A percentile compares a stretch with the other conserved stretches of the same genome.
Conservation (phyloP, 2,797 vertebrate genomes). For the Furcifer pardalis region DNA sequence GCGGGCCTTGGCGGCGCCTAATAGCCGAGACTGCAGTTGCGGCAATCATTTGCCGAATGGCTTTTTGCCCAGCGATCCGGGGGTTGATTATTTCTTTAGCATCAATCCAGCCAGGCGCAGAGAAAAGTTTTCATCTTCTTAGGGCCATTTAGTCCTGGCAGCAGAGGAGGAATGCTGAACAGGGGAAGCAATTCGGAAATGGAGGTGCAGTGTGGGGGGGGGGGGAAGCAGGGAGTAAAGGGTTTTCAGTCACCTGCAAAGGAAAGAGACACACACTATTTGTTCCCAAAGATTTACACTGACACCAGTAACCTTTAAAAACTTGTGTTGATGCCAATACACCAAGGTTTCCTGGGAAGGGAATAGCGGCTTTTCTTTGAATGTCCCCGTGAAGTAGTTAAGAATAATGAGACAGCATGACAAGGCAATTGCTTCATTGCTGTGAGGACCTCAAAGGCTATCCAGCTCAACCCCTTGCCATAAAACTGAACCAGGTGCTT, state of each 20-base stretch:
- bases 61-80: constrained; percentile 54
- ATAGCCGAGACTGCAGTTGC: constrained; percentile 46
- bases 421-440: not conserved
- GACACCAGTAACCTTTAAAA: constrained; percentile 17
- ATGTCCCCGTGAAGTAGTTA: not conserved
- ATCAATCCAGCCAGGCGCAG: constrained; percentile 62
- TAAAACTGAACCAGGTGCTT: not conserved
- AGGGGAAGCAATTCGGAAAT: not conserved
- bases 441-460: not conserved
- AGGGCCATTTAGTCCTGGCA: constrained; percentile 53
- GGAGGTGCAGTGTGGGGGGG: too few relatives aligned
- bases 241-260: not conserved
- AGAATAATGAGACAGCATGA: not conserved
- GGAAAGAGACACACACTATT: constrained; percentile 27
- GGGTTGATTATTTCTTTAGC: constrained; percentile 65
- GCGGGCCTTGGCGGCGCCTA: constrained; percentile 22
- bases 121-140: constrained; percentile 68
- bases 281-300: not conserved
- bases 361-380: not conserved
- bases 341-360: not conserved
- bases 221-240: not conserved
- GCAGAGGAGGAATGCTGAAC: constrained; percentile 38
- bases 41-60: constrained; percentile 52
- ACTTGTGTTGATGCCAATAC: not conserved
- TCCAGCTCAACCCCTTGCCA: not conserved